phyloP scores from a whole-genome alignment of 2,797 vertebrate species.

The Morus bassanus region DNA sequence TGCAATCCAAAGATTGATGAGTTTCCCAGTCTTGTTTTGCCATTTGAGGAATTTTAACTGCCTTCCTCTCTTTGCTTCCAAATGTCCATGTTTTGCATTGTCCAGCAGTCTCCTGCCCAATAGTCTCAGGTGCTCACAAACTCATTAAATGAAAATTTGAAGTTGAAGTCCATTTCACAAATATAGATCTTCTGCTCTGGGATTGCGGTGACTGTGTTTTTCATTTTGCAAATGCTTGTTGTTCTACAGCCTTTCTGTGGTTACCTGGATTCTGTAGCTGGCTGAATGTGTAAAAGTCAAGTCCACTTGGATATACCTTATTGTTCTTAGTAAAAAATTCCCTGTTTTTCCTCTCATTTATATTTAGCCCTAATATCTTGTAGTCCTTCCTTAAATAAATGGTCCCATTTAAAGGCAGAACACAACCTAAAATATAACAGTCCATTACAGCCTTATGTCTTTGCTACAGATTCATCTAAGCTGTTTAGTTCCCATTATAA shows the following conservation, averaged over 20 bases:
- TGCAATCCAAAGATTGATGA: neutral
- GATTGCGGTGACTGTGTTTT: neutral
- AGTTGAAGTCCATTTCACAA: neutral
- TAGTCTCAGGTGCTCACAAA: neutral
- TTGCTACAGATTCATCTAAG: conserved; percentile 38
- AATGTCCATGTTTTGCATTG: neutral
- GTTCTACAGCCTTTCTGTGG: neutral
- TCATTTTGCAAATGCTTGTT: neutral
- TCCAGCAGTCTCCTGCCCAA: neutral
- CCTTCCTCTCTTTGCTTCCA: neutral
- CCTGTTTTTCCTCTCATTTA: neutral
- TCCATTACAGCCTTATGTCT: conserved; percentile 28
- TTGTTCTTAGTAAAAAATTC: neutral
- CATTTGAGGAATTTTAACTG: neutral
- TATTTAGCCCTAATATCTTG: conserved; percentile 2
- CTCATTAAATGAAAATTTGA: neutral
- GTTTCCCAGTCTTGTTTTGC: neutral
- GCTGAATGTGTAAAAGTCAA: neutral
- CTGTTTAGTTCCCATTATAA: conserved; percentile 22
- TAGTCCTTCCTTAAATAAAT: conserved; percentile 33
- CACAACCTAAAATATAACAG: conserved; percentile 29
- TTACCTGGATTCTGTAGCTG: neutral
- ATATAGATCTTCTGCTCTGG: neutral
- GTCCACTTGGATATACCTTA: neutral
- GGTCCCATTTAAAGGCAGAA: conserved; percentile 32